phyloP scores from a whole-genome alignment of 2,888 invertebrate species.

The Thera obeliscata region DNA sequence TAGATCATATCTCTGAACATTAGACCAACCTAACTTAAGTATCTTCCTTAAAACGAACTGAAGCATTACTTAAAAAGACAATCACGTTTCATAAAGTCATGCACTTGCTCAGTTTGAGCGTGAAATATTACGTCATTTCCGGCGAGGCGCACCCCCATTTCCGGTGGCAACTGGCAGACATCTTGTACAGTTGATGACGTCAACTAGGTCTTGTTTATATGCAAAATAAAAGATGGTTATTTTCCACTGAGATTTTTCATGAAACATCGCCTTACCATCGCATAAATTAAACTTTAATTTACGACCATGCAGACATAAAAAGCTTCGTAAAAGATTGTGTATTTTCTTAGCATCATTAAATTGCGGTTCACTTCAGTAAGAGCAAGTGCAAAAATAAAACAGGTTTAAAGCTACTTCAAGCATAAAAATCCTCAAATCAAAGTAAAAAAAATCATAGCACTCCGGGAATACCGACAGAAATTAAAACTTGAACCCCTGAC shows the following conservation, averaged over 20 bases:
- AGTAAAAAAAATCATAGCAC: too few species aligned
- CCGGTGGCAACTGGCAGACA: conserved; percentile 43
- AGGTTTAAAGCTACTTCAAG: background rate
- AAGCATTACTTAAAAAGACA: conserved; percentile 36
- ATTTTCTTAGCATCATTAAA: conserved; percentile 3
- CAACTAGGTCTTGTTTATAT: conserved; percentile 36
- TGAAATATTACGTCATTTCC: conserved; percentile 54
- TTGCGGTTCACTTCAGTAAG: background rate
- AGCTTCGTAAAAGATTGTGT: background rate
- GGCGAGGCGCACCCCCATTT: conserved; percentile 44
- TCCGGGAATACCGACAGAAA: too few species aligned
- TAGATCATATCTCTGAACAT: conserved; percentile 14
- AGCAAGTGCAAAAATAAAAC: background rate
- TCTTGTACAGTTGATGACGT: conserved; percentile 40
- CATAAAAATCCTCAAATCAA: background rate
- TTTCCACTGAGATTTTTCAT: conserved; percentile 3
- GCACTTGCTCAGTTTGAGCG: conserved; percentile 40
- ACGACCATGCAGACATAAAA: background rate
- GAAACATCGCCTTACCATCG: background rate
- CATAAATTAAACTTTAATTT: conserved; percentile 3
- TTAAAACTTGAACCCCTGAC: too few species aligned
- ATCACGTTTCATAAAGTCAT: conserved; percentile 46
- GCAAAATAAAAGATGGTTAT: conserved; percentile 15
- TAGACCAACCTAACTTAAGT: conserved; percentile 23
- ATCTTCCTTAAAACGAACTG: conserved; percentile 28